Evolutionary conservation across 2,113 vertebrate species (phyloP).

Genomic region (Cinclus cinclus): DNA sequence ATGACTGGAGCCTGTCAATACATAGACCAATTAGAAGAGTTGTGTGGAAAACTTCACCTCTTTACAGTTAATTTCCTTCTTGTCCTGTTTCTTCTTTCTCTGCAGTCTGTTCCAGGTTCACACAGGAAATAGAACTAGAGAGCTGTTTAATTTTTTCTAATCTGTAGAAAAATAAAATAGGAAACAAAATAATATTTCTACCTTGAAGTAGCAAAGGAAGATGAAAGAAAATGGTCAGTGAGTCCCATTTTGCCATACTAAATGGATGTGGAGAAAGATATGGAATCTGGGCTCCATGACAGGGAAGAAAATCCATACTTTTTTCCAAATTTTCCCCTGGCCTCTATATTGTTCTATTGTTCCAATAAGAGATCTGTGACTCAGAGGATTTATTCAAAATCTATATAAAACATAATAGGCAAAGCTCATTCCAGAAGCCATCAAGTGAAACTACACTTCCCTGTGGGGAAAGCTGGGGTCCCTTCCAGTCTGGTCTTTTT

Average conservation of each 20-base stretch:
- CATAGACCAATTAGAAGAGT: constrained; percentile 27
- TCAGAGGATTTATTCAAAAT: constrained; percentile 58
- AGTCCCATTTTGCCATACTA: constrained; percentile 63
- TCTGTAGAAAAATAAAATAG: constrained; percentile 1
- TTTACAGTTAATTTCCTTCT: constrained; percentile 16
- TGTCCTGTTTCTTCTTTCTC: neutral
- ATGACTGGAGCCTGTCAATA: constrained; percentile 48
- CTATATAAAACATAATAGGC: constrained; percentile 58
- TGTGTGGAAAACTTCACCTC: constrained; percentile 36
- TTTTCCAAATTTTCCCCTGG: constrained; percentile 46
- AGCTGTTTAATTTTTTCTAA: neutral
- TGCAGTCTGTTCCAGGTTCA: neutral
- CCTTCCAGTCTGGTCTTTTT: constrained; percentile 59
- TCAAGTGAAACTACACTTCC: constrained; percentile 41
- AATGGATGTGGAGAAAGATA: constrained; percentile 75
- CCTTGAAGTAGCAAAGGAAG: constrained; percentile 24
- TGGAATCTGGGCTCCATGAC: constrained; percentile 75
- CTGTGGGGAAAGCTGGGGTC: constrained; percentile 34
- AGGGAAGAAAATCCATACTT: constrained; percentile 77
- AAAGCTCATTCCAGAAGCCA: constrained; percentile 55
- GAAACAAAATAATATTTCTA: neutral
- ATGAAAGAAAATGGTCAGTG: neutral
- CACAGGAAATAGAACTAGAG: neutral
- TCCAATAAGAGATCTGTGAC: constrained; percentile 45
- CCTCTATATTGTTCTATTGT: constrained; percentile 23